Evolutionary conservation across 1,140 invertebrate genomes (phyloP), one percentile per base, ranked within the genome.

Genomic region (Achatina immaculata): DNA sequence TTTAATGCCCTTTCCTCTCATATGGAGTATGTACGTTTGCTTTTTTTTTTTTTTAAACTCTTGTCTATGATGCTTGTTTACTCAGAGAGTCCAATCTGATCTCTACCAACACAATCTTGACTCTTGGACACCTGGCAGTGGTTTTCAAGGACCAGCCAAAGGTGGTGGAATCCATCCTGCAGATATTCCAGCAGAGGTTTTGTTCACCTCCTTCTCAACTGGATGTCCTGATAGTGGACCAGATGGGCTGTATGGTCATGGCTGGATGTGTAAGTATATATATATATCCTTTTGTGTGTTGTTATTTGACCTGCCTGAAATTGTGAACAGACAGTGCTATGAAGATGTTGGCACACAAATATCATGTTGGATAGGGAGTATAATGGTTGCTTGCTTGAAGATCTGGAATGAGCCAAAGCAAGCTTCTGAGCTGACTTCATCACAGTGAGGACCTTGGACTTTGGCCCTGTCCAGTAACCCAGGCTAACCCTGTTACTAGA

Each of bases 161-260:
- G 85, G 92, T 91, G 16, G 91, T 91, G n/a, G 96, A 98, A 83
- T 97, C 96, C n/a, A 97, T 99, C 81, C 92, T 99, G 34, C 96
- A 98, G 89, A 99, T 99, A 89, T 98, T 99, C 88, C 97, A 98
- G 85, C 97, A 99, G 90, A 93, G 97, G 86, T 96, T 99, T 88
- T 98, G 97, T 84, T 94, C 95, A 73, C 95, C 96, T 4, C 93
- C 94, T n/a, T 96, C 96, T 0, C 83, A 89, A 24, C 93, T 99
- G 66, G 98, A 99, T 90, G 95, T 95, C 1, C 91, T 99, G 11
- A 99, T 99, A 87, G 96, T 99, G 19, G 97, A 99, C 91, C 98
- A 99, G 90, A 92, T 99, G 28, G 98, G 98, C 16, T 98, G 96
- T 88, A 99, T 99, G 95, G 95, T 99, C 71, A 96, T 99, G 62